Evolutionary conservation across 2,113 vertebrate species (phyloP).

Genomic region (Chionis minor): DNA sequence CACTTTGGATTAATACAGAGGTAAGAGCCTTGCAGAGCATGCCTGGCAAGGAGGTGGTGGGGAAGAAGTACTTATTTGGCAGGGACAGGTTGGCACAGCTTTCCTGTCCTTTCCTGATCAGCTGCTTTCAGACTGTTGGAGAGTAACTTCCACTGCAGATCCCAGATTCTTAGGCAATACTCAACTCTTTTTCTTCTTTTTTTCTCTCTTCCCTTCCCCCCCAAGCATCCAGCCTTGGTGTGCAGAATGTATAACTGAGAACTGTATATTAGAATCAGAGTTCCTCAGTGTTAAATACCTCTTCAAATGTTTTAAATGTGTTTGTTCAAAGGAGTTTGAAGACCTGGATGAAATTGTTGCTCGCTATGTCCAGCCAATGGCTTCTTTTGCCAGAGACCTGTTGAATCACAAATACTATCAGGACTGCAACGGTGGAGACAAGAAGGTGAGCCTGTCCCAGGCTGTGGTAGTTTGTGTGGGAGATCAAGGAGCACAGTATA

Average conservation of each 20-base stretch:
- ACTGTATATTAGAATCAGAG: background rate
- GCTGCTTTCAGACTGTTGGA: background rate
- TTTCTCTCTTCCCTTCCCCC: background rate
- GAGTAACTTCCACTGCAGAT: background rate
- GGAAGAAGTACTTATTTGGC: background rate
- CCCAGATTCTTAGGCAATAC: background rate
- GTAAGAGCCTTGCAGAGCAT: constrained; percentile 55
- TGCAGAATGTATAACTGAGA: background rate
- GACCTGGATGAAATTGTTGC: constrained; percentile 98
- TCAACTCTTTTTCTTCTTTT: background rate
- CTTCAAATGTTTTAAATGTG: background rate
- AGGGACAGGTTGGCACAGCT: background rate
- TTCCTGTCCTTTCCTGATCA: background rate
- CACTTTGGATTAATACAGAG: constrained; percentile 95
- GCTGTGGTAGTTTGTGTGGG: background rate
- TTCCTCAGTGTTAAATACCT: background rate
- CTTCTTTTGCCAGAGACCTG: constrained; percentile 94
- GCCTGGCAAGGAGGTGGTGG: background rate
- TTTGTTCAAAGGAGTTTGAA: constrained; percentile 89
- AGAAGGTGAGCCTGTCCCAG: constrained; percentile 80
- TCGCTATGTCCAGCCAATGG: constrained; percentile 97
- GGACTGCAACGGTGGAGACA: constrained; percentile 87
- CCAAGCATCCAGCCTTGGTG: background rate
- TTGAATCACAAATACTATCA: constrained; percentile 96
- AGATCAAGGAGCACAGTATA: background rate